phyloP scores from a whole-genome alignment of 2,888 invertebrate species.

The Drepanosiphum platanoidis region DNA sequence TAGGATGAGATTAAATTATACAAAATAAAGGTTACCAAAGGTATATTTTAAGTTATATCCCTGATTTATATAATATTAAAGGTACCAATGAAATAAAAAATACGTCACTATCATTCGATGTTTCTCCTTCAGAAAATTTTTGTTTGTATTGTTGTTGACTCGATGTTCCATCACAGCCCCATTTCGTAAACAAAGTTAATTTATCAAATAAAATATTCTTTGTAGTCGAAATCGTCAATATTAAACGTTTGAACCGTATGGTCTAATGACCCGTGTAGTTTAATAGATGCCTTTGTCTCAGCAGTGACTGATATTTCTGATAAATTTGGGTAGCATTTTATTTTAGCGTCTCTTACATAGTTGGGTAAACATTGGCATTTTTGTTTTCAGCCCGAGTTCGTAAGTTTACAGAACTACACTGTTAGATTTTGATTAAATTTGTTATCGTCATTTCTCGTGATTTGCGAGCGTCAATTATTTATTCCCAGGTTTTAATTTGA shows the following conservation, averaged over 20 bases:
- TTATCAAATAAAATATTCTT: conserved; percentile 19
- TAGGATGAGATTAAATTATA: too few relatives aligned
- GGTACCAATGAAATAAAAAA: conserved; percentile 22
- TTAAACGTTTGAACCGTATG: conserved; percentile 18
- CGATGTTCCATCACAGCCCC: conserved; percentile 42
- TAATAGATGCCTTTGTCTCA: conserved; percentile 20
- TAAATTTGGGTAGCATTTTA: conserved; percentile 16
- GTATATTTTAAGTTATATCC: too few relatives aligned
- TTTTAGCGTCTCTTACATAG: conserved; percentile 14
- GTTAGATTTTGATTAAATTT: too few relatives aligned
- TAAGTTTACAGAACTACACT: too few relatives aligned
- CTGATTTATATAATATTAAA: conserved; percentile 11
- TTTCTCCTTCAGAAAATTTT: conserved; percentile 2
- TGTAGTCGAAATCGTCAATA: not conserved
- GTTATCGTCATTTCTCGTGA: too few relatives aligned
- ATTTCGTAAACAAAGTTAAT: conserved; percentile 30
- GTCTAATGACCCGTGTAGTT: conserved; percentile 11
- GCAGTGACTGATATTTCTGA: conserved; percentile 12
- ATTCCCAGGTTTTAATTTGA: too few relatives aligned
- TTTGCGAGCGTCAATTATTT: too few relatives aligned
- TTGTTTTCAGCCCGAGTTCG: conserved; percentile 12
- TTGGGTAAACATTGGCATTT: conserved; percentile 27
- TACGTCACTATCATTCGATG: not conserved
- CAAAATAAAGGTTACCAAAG: too few relatives aligned
- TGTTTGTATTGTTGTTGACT: conserved; percentile 28